Evolutionary conservation across 64 coral and sea anemone genomes (phyloP).

Genomic region (Stylophora pistillata): DNA sequence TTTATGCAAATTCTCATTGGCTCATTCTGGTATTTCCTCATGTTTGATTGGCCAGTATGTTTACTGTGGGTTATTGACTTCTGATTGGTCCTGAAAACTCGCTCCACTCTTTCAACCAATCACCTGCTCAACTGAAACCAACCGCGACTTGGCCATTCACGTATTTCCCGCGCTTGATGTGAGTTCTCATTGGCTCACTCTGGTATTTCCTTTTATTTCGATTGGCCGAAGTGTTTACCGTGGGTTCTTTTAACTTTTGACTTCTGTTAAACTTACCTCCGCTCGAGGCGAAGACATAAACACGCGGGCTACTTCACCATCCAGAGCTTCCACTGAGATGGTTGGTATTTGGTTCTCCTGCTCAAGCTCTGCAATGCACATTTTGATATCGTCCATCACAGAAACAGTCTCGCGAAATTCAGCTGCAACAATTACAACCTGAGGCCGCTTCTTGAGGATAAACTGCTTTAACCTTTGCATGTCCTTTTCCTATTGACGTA

Average conservation of each 20-base stretch:
- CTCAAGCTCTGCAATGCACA: constrained; percentile 87
- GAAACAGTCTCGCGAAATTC: constrained; percentile 70
- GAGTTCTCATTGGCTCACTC: too few relatives aligned
- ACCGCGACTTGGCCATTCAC: too few relatives aligned
- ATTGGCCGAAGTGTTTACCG: too few relatives aligned
- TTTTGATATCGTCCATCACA: constrained; percentile 90
- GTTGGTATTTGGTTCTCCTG: constrained; percentile 93
- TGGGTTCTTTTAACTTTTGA: too few relatives aligned
- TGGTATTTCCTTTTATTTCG: too few relatives aligned
- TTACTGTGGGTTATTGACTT: too few relatives aligned
- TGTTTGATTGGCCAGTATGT: too few relatives aligned
- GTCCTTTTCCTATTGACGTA: constrained; percentile 79
- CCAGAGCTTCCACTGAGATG: constrained; percentile 84
- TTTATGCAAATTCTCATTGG: too few relatives aligned
- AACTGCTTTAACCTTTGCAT: constrained; percentile 91
- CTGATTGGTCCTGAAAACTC: not conserved
- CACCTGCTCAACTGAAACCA: too few relatives aligned
- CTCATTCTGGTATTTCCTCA: too few relatives aligned
- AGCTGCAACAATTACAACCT: constrained; percentile 85
- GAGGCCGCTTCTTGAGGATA: constrained; percentile 87
- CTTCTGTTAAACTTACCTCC: constrained; percentile 44
- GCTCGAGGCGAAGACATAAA: constrained; percentile 80
- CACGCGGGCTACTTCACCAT: constrained; percentile 87
- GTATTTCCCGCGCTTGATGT: too few relatives aligned
- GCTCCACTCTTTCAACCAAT: too few relatives aligned